phyloP scores from a whole-genome alignment of 2,888 invertebrate species.

The Helicoverpa assulta region DNA sequence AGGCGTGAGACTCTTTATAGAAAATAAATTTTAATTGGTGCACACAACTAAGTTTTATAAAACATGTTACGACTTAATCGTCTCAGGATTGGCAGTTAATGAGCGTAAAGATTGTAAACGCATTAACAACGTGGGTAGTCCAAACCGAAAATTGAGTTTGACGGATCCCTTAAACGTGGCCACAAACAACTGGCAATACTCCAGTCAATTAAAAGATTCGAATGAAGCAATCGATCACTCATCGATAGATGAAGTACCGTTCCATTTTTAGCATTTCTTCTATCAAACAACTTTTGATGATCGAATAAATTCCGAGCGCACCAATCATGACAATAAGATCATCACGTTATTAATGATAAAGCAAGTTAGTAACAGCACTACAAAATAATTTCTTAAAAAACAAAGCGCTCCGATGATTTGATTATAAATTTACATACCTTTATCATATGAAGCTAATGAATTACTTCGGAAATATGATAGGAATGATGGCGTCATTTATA shows the following conservation, averaged over 20 bases:
- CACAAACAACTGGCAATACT: slow-evolving; percentile 54
- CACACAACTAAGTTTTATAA: slow-evolving; percentile 81
- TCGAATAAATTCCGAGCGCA: slow-evolving; percentile 22
- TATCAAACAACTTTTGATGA: slow-evolving; percentile 39
- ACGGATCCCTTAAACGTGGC: slow-evolving; percentile 55
- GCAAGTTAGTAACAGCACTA: slow-evolving; percentile 63
- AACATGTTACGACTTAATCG: slow-evolving; percentile 87
- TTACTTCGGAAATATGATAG: slow-evolving; percentile 81
- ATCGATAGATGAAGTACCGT: slow-evolving; percentile 41
- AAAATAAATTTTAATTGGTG: slow-evolving; percentile 85
- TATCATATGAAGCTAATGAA: slow-evolving; percentile 76
- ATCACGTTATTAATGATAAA: slow-evolving; percentile 70
- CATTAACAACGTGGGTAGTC: slow-evolving; percentile 85
- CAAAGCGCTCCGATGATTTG: slow-evolving; percentile 68
- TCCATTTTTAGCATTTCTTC: slow-evolving; percentile 50
- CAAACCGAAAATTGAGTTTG: slow-evolving; percentile 56
- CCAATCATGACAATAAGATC: slow-evolving; percentile 54
- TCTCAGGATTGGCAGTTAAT: slow-evolving; percentile 84
- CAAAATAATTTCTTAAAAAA: slow-evolving; percentile 69
- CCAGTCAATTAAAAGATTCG: slow-evolving; percentile 65
- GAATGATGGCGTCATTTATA: slow-evolving; percentile 83
- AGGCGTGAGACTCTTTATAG: slow-evolving; percentile 82
- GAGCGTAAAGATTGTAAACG: slow-evolving; percentile 87
- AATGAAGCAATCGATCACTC: slow-evolving; percentile 62
- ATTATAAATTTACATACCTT: slow-evolving; percentile 72